phyloP scores from a whole-genome alignment of 2,113 vertebrate genomes.

The Xerus inauris region DNA sequence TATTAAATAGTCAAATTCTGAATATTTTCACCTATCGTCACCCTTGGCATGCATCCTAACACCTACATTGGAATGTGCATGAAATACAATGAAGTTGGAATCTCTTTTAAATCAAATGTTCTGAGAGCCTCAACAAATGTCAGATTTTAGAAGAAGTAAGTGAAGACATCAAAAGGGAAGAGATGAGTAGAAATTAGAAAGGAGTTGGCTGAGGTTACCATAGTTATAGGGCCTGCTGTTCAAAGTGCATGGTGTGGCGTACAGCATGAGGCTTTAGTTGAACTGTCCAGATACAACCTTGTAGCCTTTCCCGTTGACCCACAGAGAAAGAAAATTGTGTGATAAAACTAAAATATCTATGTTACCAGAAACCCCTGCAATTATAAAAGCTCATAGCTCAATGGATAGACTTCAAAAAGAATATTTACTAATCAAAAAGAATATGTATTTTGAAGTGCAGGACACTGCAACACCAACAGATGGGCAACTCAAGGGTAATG shows the following conservation, averaged over 20 bases:
- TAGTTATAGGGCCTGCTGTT: not conserved
- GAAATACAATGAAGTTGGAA: not conserved
- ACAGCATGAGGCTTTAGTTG: accelerated
- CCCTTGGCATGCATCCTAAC: not conserved
- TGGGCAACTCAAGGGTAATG: not conserved
- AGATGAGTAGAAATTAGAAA: not conserved
- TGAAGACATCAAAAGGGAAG: not conserved
- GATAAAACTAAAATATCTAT: not conserved
- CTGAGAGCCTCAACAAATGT: not conserved
- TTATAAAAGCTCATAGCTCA: not conserved
- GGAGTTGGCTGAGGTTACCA: not conserved
- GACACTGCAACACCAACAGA: not conserved
- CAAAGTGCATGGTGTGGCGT: not conserved
- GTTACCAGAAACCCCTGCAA: not conserved
- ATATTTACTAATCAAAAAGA: not conserved
- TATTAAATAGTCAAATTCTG: not conserved
- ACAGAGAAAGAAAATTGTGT: not conserved
- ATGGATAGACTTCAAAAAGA: not conserved
- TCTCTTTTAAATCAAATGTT: not conserved
- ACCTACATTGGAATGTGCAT: not conserved
- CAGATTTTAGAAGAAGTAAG: not conserved
- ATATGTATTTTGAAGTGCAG: not conserved
- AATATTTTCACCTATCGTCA: not conserved
- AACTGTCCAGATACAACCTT: accelerated
- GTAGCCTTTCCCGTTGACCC: accelerated